phyloP scores from a whole-genome alignment of 1,140 invertebrate genomes.

The Eubasilissa regina region DNA sequence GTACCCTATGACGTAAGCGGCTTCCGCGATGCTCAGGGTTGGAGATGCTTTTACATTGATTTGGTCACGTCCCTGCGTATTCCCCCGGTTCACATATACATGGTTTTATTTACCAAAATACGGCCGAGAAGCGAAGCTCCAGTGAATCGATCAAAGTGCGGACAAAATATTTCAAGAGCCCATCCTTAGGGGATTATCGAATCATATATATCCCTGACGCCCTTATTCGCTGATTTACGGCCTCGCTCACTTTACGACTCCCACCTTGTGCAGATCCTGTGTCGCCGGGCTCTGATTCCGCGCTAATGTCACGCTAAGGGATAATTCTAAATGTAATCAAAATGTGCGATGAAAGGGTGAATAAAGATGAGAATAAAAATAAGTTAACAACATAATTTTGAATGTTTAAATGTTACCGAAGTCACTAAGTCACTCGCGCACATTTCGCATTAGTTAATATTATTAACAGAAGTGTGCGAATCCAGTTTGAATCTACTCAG shows the following conservation, averaged over 20 bases:
- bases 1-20: conserved; percentile 27
- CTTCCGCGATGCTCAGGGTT: neutral
- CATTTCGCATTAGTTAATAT: too few species aligned
- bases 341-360: too few species aligned
- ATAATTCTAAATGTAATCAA: too few species aligned
- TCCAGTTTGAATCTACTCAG: too few species aligned
- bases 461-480: too few species aligned
- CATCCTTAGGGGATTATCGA: conserved; percentile 30
- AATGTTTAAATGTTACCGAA: too few species aligned
- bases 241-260: neutral
- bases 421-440: too few species aligned
- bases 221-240: conserved; percentile 35
- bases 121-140: conserved; percentile 6
- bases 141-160: conserved; percentile 56
- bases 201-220: conserved; percentile 28
- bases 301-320: too few species aligned
- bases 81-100: conserved; percentile 57
- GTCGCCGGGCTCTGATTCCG: too few species aligned
- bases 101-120: conserved; percentile 55
- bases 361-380: too few species aligned
- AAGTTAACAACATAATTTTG: too few species aligned
- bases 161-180: conserved; percentile 54
- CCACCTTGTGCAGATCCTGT: too few species aligned
- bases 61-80: conserved; percentile 58
- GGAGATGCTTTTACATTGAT: conserved; percentile 59